A percentile compares a stretch with the other conserved stretches of the same genome.
phyloP scores from a whole-genome alignment of 2,797 vertebrate species.

The Tamandua tetradactyla region DNA sequence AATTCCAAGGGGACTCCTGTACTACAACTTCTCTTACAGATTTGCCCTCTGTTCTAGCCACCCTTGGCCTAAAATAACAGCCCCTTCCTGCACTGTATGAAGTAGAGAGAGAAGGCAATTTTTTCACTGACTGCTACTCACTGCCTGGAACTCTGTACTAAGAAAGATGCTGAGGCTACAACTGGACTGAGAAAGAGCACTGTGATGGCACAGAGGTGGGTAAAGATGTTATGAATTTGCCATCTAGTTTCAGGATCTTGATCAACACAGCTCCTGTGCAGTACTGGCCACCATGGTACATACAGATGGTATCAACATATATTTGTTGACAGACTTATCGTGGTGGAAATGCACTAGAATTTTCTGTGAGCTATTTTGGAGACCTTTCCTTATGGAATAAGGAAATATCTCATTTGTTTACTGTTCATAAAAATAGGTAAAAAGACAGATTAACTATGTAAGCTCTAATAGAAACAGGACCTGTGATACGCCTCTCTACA shows the following conservation, averaged over 20 bases:
- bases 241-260: neutral
- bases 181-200: neutral
- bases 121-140: neutral
- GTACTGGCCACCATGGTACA: neutral
- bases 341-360: neutral
- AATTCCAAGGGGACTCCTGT: neutral
- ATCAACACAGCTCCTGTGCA: neutral
- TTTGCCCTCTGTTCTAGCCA: neutral
- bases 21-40: neutral
- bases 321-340: neutral
- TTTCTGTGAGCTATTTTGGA: neutral
- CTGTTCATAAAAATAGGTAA: neutral
- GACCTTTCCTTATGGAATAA: constrained; percentile 18
- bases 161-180: neutral
- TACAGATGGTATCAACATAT: neutral
- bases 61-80: neutral
- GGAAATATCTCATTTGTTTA: neutral
- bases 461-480: neutral
- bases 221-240: neutral
- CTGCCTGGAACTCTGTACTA: neutral
- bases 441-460: neutral
- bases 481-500: neutral
- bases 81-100: neutral
- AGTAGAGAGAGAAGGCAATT: neutral
- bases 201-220: neutral